phyloP scores from a whole-genome alignment of 2,888 invertebrate genomes.

The Caenorhabditis doughertyi region DNA sequence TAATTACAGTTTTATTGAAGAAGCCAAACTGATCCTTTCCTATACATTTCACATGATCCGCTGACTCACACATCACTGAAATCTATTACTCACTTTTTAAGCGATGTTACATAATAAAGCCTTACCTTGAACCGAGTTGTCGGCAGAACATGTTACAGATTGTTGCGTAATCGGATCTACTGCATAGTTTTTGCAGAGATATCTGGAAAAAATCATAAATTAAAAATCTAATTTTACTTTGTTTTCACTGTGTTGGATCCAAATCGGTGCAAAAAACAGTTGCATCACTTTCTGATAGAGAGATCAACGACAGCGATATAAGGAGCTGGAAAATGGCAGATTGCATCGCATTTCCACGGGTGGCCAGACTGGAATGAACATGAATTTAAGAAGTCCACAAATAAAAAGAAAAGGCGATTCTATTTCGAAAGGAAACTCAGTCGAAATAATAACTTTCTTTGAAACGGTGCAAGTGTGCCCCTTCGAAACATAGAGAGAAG shows the following conservation, averaged over 20 bases:
- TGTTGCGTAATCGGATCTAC: slow-evolving; percentile 71
- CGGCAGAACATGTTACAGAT: slow-evolving; percentile 70
- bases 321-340: slow-evolving; percentile 11
- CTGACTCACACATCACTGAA: slow-evolving; percentile 61
- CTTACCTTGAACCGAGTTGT: slow-evolving; percentile 74
- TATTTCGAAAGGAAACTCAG: too few relatives aligned
- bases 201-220: slow-evolving; percentile 35
- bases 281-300: slow-evolving; percentile 38
- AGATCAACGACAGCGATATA: slow-evolving; percentile 19
- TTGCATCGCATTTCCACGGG: slow-evolving; percentile 35
- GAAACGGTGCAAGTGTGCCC: background rate
- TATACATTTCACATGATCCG: slow-evolving; percentile 50
- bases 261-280: slow-evolving; percentile 36
- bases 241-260: slow-evolving; percentile 22
- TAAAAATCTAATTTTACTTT: background rate
- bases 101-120: background rate
- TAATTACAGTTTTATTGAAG: slow-evolving; percentile 61
- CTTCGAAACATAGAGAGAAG: background rate
- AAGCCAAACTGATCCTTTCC: slow-evolving; percentile 54
- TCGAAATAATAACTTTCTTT: background rate
- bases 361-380: slow-evolving; percentile 15
- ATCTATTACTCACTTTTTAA: background rate
- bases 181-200: slow-evolving; percentile 47
- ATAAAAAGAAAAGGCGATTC: background rate
- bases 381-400: background rate